Evolutionary conservation across 2,113 vertebrate species (phyloP).

Genomic region (Gulo gulo): DNA sequence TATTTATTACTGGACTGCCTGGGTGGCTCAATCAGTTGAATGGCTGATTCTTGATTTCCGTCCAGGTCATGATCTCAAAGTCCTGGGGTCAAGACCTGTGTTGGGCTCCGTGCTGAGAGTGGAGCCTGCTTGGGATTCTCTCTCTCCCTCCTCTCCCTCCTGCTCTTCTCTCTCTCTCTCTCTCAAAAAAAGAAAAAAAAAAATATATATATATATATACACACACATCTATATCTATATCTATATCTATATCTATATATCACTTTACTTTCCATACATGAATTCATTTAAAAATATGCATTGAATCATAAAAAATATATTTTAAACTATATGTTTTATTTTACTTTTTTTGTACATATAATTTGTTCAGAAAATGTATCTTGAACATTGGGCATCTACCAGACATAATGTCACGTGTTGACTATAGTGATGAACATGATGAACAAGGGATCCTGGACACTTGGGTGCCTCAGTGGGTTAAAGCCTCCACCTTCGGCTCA

Average conservation of each 20-base stretch:
- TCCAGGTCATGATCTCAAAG: not conserved
- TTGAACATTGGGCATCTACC: not conserved
- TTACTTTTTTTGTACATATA: not conserved
- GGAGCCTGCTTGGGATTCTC: not conserved
- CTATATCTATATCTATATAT: not conserved
- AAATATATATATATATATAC: no score
- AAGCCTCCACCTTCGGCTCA: no score
- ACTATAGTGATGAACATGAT: fast-evolving
- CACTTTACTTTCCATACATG: not conserved
- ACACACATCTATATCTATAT: no score
- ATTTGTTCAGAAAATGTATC: not conserved
- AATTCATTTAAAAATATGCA: not conserved
- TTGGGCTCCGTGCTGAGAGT: not conserved
- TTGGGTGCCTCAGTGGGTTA: no score
- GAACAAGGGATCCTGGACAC: fast-evolving
- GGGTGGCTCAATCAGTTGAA: not conserved
- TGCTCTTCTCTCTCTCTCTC: not conserved
- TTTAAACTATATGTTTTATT: not conserved
- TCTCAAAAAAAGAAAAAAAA: no score
- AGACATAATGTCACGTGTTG: not conserved
- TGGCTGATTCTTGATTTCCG: not conserved
- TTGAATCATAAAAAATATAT: not conserved
- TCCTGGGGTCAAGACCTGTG: not conserved
- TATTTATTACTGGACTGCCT: not conserved
- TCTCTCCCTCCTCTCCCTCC: not conserved